phyloP scores from a whole-genome alignment of 2,797 vertebrate species.

The Oreochromis grahami region DNA sequence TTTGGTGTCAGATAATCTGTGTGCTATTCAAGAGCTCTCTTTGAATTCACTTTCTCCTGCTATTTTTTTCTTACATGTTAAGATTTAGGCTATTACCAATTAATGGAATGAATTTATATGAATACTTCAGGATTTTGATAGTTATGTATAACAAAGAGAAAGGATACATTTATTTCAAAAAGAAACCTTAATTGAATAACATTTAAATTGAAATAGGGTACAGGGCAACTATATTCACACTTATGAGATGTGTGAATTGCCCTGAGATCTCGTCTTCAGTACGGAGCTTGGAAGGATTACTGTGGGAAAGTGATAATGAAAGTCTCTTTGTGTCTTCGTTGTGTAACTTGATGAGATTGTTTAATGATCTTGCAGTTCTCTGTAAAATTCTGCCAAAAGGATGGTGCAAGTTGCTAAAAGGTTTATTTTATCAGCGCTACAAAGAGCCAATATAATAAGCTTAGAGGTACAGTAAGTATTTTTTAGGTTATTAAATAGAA shows the following conservation, averaged over 20 bases:
- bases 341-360: constrained; percentile 28
- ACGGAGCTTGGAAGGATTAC: constrained; percentile 29
- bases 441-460: background rate
- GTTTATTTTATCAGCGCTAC: background rate
- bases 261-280: constrained; percentile 36
- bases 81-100: background rate
- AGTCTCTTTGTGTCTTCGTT: constrained; percentile 25
- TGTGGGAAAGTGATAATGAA: constrained; percentile 43
- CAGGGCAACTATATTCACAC: background rate
- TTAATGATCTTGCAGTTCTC: constrained; percentile 31
- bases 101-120: background rate
- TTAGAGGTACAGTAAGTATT: background rate
- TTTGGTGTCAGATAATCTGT: constrained; percentile 34
- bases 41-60: background rate
- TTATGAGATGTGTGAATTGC: constrained; percentile 10
- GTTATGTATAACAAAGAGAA: background rate
- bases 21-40: constrained; percentile 10
- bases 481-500: background rate
- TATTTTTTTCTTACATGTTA: background rate
- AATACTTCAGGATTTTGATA: background rate
- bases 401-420: background rate
- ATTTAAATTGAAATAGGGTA: constrained; percentile 3
- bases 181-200: background rate
- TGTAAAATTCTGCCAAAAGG: background rate
- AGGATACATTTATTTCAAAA: background rate